A percentile compares a stretch with the other conserved stretches of the same genome.
Conservation (phyloP, 1,140 invertebrate genomes). For the Drosophila sechellia region DNA sequence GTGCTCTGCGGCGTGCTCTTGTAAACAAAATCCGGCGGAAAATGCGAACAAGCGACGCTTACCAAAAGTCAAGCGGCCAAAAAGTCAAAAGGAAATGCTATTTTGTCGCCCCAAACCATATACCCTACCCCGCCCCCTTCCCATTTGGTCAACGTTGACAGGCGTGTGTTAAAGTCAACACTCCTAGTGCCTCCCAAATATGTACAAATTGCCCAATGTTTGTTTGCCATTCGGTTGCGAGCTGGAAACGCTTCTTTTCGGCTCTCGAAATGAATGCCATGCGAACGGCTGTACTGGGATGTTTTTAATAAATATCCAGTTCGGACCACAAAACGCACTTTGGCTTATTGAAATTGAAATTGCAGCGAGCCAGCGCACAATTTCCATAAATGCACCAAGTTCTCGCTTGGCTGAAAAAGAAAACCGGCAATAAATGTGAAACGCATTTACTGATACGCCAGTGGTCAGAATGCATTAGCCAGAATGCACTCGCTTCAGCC, state of each 20-base stretch:
- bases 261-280: constrained; percentile 48
- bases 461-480: constrained; percentile 41
- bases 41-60: constrained; percentile 72
- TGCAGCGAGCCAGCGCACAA: constrained; percentile 32
- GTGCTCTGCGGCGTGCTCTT: constrained; percentile 68
- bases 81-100: constrained; percentile 75
- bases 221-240: constrained; percentile 35
- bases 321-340: constrained; percentile 71
- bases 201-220: constrained; percentile 78
- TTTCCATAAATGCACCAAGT: constrained; percentile 44
- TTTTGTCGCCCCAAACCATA: constrained; percentile 52
- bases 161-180: constrained; percentile 62
- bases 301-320: constrained; percentile 70
- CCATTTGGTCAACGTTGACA: constrained; percentile 62
- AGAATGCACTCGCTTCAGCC: constrained; percentile 23
- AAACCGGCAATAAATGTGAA: constrained; percentile 14
- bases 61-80: constrained; percentile 58
- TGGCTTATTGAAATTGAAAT: constrained; percentile 70
- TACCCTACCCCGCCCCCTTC: background rate
- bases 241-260: constrained; percentile 31
- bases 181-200: constrained; percentile 35
- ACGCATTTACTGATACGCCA: constrained; percentile 23
- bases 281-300: constrained; percentile 22
- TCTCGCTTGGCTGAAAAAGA: constrained; percentile 5
- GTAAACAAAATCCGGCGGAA: constrained; percentile 82